Percentiles rank a stretch among this genome's conserved stretches.
Conservation (phyloP, 2,113 vertebrate species). For the Mesitornis unicolor region DNA sequence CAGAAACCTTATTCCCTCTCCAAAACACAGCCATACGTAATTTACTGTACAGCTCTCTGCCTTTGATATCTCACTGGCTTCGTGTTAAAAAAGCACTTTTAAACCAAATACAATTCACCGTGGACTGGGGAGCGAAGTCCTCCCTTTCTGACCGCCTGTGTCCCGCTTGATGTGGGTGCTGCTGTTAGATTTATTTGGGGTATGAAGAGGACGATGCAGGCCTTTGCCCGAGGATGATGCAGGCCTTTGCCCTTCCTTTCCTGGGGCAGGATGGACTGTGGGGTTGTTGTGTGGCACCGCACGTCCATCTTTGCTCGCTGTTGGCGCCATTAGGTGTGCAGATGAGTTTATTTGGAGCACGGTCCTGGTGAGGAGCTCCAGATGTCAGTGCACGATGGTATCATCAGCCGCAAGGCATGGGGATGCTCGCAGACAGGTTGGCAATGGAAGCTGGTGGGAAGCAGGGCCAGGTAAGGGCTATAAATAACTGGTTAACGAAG, state of each 20-base stretch:
- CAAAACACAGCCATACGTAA: not conserved
- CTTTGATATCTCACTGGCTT: not conserved
- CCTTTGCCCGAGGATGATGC: too few species aligned
- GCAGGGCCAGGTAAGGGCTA: too few species aligned
- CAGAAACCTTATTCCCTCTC: not conserved
- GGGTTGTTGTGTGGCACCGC: not conserved
- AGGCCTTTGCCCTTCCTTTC: not conserved
- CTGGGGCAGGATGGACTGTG: not conserved
- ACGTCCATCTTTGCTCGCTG: not conserved
- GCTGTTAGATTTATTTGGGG: not conserved
- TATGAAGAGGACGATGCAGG: rapidly evolving
- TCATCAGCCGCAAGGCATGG: too few species aligned
- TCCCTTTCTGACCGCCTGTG: not conserved
- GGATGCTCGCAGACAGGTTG: not conserved
- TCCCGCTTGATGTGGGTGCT: rapidly evolving
- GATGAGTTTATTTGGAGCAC: too few species aligned
- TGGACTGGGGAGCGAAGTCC: not conserved
- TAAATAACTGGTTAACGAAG: not conserved
- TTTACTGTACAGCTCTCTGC: not conserved
- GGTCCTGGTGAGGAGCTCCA: not conserved
- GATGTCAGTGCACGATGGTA: too few species aligned
- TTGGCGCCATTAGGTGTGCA: rapidly evolving
- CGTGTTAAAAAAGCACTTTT: not conserved
- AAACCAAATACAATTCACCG: not conserved
- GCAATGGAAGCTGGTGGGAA: rapidly evolving